Base-by-base conservation (phyloP, 2,797 vertebrate species). In the Chaetophractus vellerosus region DNA sequence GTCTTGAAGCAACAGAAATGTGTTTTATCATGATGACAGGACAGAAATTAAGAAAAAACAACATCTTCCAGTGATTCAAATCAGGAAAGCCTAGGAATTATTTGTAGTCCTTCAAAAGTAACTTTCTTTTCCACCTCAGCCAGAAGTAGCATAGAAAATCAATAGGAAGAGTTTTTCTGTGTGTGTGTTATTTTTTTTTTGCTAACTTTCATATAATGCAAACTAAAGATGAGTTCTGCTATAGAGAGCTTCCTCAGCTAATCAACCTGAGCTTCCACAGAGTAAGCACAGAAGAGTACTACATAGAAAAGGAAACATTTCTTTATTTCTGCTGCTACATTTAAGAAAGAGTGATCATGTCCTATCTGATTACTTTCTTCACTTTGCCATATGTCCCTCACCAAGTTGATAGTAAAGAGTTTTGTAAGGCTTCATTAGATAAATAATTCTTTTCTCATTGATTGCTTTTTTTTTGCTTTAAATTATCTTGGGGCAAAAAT, bases 21-120 rank as follows among this genome's bases (percentile, higher is more conserved):
- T 64, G 45, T 63, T 93, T 93, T 88, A 87, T 80, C 66, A 80
- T 72, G 26, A 76, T 75, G 64, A 36, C 57, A 88, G 64, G 55
- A 88, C 4, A 55, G 68, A 74, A 88, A 55, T 87, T 69, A 74
- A 64, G 64, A 80, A 41, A 41, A 72, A 72, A 31, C 9, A 23
- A 61, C 38, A 38, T 57, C 21, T 38, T 74, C 5, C 33, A 45
- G 41, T 63, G 45, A 26, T n/a, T n/a, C n/a, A 72, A 24, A 36
- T 36, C 26, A n/a, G 41, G 18, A n/a, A 48, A 21, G 15, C 14
- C 68, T 52, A 14, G 15, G 57, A 59, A 38, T 74, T 33, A 81
- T 63, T n/a, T 23, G 26, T 18, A 31, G 21, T 64, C 66, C 59
- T 87, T 64, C 19, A 64, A 80, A 87, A 26, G 41, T 24, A 87